Evolutionary conservation across 2,888 invertebrate genomes (phyloP), one percentile per base, ranked within the genome.

Genomic region (Cephalotes varians): DNA sequence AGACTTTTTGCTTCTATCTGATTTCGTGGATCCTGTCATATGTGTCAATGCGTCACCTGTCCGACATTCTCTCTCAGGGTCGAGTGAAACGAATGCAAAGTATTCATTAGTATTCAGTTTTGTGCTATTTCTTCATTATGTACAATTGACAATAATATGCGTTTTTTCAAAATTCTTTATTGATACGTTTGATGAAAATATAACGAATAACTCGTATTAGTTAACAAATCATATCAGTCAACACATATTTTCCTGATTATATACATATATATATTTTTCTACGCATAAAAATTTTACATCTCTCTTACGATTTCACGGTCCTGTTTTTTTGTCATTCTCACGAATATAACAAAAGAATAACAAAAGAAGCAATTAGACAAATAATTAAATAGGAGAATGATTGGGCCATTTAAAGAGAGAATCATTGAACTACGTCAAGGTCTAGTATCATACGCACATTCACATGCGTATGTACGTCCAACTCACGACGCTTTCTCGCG

Each of bases 401-500:
- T n/a, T 56, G 44, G 6, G 34, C 34, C 12, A 44, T 56, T 1
- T 47, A 56, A 72, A 79, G 2, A 71, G 18, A 34, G 37, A 56
- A 34, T 0, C 10, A 71, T 54, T 71, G 51, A 40, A 51, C n/a
- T 37, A 28, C 9, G 9, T 0, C 25, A 47, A 79, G 34, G 34
- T 10, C 34, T 54, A n/a, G 18, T 10, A 34, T 58, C 3, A 56
- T 62, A 62, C n/a, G 25, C 9, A 54, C 31, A 40, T n/a, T 67
- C 37, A 40, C 2, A 28, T 51, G 18, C 12, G 44, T 74, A 34
- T 62, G 28, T 56, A 40, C 28, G 58, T 34, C 64, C 18, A 71
- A 74, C n/a, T n/a, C n/a, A 74, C 49, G 49, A 67, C 84, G 44
- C 82, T 90, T 85, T 90, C 88, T 85, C 77, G 71, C 31, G 21